A percentile compares a stretch with the other conserved stretches of the same genome.
Evolutionary conservation across 2,113 vertebrate genomes (phyloP).

Genomic region (Nicator chloris): DNA sequence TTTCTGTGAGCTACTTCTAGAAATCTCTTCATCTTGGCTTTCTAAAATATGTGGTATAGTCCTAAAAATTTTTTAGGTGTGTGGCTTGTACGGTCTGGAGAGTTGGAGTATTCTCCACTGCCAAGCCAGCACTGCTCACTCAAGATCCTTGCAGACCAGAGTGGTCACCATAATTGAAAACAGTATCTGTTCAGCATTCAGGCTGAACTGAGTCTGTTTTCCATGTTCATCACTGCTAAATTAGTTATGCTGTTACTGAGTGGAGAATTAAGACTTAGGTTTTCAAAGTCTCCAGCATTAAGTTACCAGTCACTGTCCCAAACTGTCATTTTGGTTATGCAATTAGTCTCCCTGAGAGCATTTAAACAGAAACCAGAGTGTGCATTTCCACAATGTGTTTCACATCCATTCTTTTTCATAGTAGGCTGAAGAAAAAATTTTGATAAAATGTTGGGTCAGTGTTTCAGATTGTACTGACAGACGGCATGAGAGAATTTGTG

Average conservation of each 20-base stretch:
- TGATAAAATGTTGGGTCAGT: neutral
- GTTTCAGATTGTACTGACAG: neutral
- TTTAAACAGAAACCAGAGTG: neutral
- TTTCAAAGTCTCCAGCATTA: constrained; percentile 12
- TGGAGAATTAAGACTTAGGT: neutral
- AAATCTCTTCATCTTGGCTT: neutral
- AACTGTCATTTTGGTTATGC: constrained; percentile 13
- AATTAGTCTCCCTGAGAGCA: neutral
- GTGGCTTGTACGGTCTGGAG: neutral
- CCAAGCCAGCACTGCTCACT: neutral
- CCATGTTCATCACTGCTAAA: constrained; percentile 20
- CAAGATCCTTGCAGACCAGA: neutral
- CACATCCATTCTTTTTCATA: neutral
- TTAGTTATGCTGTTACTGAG: constrained; percentile 2
- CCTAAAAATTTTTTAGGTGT: neutral
- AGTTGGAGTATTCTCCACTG: neutral
- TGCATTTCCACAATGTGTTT: neutral
- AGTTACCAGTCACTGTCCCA: constrained; percentile 18
- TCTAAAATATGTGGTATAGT: neutral
- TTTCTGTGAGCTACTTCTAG: neutral
- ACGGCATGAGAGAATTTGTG: neutral
- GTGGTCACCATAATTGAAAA: neutral
- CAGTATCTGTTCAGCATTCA: neutral
- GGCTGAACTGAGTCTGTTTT: neutral
- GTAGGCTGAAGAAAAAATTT: neutral